phyloP scores from a whole-genome alignment of 2,888 invertebrate genomes.

The Drosophila prostipennis region DNA sequence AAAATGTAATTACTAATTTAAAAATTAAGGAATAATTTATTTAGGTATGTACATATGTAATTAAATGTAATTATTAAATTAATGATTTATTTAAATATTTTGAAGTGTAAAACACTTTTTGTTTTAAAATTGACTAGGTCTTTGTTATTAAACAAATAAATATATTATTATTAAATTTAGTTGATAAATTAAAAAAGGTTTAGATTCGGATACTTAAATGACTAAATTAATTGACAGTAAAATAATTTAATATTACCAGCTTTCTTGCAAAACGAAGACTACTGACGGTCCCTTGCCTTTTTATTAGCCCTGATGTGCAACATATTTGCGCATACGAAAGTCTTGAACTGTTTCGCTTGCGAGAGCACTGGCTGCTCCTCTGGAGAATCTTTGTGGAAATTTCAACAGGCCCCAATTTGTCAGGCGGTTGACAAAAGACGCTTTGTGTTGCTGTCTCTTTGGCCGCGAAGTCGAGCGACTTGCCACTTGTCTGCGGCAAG shows the following conservation, averaged over 20 bases:
- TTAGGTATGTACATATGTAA: no score
- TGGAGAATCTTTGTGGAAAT: constrained; percentile 48
- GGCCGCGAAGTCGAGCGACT: constrained; percentile 34
- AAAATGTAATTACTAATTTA: no score
- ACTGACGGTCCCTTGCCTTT: constrained; percentile 2
- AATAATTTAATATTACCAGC: not conserved
- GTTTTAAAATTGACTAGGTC: no score
- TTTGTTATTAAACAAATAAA: no score
- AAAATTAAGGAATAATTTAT: no score
- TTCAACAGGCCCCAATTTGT: constrained; percentile 72
- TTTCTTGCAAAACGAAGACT: not conserved
- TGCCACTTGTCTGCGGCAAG: constrained; percentile 48
- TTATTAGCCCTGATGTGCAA: constrained; percentile 30
- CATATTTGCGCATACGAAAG: constrained; percentile 22
- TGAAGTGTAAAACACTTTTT: no score
- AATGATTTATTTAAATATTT: no score
- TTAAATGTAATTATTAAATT: no score
- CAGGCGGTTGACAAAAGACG: constrained; percentile 74
- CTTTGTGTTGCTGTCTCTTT: constrained; percentile 63
- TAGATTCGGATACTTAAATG: no score
- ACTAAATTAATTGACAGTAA: no score
- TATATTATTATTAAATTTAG: no score
- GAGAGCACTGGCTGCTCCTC: not conserved
- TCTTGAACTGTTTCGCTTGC: not conserved
- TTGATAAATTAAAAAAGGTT: no score